phyloP scores from a whole-genome alignment of 2,113 vertebrate genomes.

The Hemichromis elongatus region DNA sequence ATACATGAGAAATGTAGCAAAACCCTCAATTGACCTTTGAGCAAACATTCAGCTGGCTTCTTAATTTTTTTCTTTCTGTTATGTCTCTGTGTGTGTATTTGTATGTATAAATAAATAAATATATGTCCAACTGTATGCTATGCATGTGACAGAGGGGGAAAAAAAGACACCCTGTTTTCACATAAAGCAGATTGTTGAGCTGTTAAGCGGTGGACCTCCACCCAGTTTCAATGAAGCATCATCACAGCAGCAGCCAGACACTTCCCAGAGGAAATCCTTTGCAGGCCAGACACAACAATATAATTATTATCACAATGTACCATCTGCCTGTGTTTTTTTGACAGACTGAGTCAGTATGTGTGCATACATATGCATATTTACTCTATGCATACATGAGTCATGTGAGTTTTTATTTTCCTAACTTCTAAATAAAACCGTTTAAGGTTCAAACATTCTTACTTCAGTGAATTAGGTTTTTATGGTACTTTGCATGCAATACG shows the following conservation, averaged over 20 bases:
- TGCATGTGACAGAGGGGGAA: neutral
- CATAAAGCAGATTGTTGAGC: neutral
- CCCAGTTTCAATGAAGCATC: conserved; percentile 46
- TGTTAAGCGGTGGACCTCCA: conserved; percentile 21
- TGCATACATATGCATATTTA: neutral
- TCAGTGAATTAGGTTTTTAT: neutral
- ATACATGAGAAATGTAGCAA: neutral
- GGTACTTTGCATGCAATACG: neutral
- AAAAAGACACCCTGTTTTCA: conserved; percentile 18
- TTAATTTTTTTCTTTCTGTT: neutral
- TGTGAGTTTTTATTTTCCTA: neutral
- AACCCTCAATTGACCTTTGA: neutral
- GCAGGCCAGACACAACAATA: conserved; percentile 49
- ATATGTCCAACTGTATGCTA: neutral
- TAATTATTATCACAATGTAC: conserved; percentile 37
- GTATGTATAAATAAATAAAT: neutral
- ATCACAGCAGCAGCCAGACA: conserved; percentile 50
- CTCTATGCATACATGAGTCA: neutral
- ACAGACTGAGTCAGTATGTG: conserved; percentile 3
- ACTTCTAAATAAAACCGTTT: neutral
- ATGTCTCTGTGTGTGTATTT: neutral
- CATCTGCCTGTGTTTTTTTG: conserved; percentile 36
- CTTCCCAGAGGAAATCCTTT: conserved; percentile 68
- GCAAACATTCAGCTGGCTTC: neutral
- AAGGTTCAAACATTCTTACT: neutral